Base-by-base conservation (phyloP, 2,888 invertebrate genomes). In the Drosophila anceps region DNA sequence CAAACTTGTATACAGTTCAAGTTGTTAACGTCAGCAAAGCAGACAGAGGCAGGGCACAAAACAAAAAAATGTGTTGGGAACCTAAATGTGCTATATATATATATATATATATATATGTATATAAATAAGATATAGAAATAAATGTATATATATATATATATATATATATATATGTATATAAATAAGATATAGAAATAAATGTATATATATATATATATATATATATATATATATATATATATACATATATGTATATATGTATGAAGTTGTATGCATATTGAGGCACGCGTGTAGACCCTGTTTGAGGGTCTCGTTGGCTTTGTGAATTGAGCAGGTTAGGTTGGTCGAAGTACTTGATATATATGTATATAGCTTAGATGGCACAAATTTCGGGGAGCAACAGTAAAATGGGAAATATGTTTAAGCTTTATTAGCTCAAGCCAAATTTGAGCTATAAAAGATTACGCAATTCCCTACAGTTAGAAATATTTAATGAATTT, bases 21-120 rank as follows among this genome's bases (percentile, higher is more conserved):
- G 68, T 51, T 70, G 73, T 55, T 54, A 50, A 72, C 70, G 84
- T 78, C 78, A 86, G 74, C 86, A 70, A 50, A 62, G 74, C 68
- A 64, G 72, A 73, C 72, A 62, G 63, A 70, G 65, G 63, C 69
- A 70, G 46, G 60, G 58, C 33, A 51, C 4, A 62, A 65, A 33
- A 39, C 50, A 51, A 35, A 67, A 69, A 70, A 54, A 33, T 12
- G 35, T 64, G 39, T 67, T 77, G 68, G 62, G 70, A 78, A 68
- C 67, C 41, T 18, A 60, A 62, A 54, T 37, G 35, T 37, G 53
- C 24, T 39, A 53, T 51, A 33, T 2, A 29, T 2, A 6, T 48
- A 29, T n/a, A 15, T 4, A 46, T n/a, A 29, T 29, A 27, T 15
- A 15, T 13, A n/a, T n/a, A n/a, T n/a, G n/a, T 6, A 18, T 44